Percentiles rank a stretch among this genome's conserved stretches.
phyloP scores from a whole-genome alignment of 2,888 invertebrate genomes.

The Lasius platythorax region DNA sequence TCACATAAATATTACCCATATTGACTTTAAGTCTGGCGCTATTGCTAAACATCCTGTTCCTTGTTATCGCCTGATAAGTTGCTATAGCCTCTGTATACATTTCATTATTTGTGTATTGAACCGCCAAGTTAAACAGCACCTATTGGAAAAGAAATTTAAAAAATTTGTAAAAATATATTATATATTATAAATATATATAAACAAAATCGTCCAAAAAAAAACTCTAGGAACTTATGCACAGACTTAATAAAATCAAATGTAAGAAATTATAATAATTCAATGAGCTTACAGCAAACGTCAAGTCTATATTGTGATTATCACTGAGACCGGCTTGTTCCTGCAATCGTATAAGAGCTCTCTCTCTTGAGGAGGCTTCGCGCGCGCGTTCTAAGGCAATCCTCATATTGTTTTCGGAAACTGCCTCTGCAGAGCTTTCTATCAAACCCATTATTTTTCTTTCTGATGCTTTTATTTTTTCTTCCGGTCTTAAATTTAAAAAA shows the following conservation, averaged over 20 bases:
- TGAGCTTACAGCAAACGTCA: constrained; percentile 94
- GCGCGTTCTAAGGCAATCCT: constrained; percentile 94
- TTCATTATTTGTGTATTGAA: constrained; percentile 97
- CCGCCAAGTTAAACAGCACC: constrained; percentile 98
- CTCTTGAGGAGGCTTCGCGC: constrained; percentile 98
- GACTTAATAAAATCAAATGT: not conserved
- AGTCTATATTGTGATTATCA: constrained; percentile 97
- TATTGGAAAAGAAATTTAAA: constrained; percentile 81
- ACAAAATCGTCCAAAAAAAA: no score
- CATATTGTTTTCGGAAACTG: constrained; percentile 89
- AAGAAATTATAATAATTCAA: constrained; percentile 85
- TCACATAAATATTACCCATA: constrained; percentile 99
- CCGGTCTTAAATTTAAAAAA: constrained; percentile 89
- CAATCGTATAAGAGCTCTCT: constrained; percentile 94
- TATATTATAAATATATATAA: not conserved
- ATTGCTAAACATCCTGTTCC: constrained; percentile 97
- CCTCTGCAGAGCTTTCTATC: constrained; percentile 95
- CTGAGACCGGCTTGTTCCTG: constrained; percentile 96
- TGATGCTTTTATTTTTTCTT: constrained; percentile 95
- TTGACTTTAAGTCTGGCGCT: constrained; percentile 98
- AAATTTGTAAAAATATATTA: not conserved
- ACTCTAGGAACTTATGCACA: no score
- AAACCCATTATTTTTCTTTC: constrained; percentile 96
- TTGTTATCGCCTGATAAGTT: constrained; percentile 97
- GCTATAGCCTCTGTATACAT: constrained; percentile 98